Percentiles rank a stretch among this genome's conserved stretches.
These are phyloP conservation scores for Coregonus clupeaformis DNA, from an alignment of 2,113 vertebrate genomes.

Conservation along the genomic window DNA sequence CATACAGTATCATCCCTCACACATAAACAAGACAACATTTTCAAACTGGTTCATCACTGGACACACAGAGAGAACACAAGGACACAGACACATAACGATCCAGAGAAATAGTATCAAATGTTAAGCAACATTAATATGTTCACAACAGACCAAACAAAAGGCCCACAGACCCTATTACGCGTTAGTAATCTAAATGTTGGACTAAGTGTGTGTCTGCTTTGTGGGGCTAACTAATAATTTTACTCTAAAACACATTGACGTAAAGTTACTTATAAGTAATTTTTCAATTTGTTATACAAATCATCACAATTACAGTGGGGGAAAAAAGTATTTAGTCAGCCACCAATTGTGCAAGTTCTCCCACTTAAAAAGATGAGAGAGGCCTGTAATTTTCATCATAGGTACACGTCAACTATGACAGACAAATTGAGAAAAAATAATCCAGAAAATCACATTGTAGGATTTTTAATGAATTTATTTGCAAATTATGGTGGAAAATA, in stretches of 20 bases:
- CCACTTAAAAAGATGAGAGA: too few species aligned
- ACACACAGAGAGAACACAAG: slow-evolving; percentile 38
- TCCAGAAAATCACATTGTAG: too few species aligned
- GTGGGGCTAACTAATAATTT: not conserved
- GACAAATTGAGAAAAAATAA: too few species aligned
- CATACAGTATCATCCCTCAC: slow-evolving; percentile 23
- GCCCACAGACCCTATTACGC: not conserved
- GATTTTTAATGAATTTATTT: too few species aligned
- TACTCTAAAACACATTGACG: not conserved
- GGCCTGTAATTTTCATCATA: too few species aligned
- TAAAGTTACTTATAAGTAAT: not conserved
- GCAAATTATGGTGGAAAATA: too few species aligned
- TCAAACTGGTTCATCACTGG: not conserved
- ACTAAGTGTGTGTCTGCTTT: not conserved
- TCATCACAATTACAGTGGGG: not conserved
- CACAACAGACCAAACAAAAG: slow-evolving; percentile 1
- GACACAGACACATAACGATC: slow-evolving; percentile 26
- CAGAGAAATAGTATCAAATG: slow-evolving; percentile 13
- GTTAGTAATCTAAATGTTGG: not conserved
- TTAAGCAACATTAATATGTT: slow-evolving; percentile 15
- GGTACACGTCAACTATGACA: too few species aligned
- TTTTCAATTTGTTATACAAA: not conserved
- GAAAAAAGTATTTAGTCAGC: too few species aligned
- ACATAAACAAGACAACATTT: slow-evolving; percentile 40
- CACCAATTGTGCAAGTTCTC: too few species aligned